These are phyloP conservation scores for Ochropleura leucogaster DNA, from an alignment of 2,888 invertebrate species.

Conservation along the genomic window DNA sequence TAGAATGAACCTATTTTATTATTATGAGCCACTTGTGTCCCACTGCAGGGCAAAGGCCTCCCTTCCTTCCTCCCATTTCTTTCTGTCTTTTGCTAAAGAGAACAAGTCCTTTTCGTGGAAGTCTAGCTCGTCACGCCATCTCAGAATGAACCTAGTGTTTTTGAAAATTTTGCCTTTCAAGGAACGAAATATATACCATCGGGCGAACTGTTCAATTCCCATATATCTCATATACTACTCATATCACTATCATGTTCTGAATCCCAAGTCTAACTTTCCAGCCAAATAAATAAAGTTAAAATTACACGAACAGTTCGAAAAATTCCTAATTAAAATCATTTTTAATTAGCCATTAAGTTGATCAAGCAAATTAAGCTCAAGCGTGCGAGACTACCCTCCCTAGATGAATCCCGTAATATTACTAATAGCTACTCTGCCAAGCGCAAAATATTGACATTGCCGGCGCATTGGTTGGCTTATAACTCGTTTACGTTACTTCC, in stretches of 20 bases:
- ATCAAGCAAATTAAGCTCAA: constrained; percentile 56
- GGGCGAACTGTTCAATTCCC: neutral
- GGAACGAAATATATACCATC: too few species aligned
- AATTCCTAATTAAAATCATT: constrained; percentile 58
- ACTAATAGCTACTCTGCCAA: constrained; percentile 55
- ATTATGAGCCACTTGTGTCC: too few species aligned
- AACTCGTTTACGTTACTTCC: constrained; percentile 1
- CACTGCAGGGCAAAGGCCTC: too few species aligned
- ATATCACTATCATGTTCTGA: neutral
- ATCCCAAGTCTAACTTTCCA: constrained; percentile 6
- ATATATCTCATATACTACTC: neutral
- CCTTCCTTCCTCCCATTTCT: too few species aligned
- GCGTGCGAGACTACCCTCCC: constrained; percentile 45
- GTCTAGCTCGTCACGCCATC: too few species aligned
- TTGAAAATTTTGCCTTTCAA: neutral
- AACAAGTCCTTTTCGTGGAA: too few species aligned
- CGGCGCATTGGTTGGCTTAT: constrained; percentile 4
- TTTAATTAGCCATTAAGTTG: constrained; percentile 63
- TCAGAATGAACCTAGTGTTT: neutral
- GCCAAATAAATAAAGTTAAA: constrained; percentile 19
- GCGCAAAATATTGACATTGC: constrained; percentile 45
- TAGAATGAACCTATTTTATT: neutral
- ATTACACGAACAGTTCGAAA: constrained; percentile 5
- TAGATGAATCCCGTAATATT: constrained; percentile 59
- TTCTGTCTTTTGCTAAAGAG: too few species aligned